phyloP scores from a whole-genome alignment of 2,888 invertebrate species.

The Leptura quadrifasciata region DNA sequence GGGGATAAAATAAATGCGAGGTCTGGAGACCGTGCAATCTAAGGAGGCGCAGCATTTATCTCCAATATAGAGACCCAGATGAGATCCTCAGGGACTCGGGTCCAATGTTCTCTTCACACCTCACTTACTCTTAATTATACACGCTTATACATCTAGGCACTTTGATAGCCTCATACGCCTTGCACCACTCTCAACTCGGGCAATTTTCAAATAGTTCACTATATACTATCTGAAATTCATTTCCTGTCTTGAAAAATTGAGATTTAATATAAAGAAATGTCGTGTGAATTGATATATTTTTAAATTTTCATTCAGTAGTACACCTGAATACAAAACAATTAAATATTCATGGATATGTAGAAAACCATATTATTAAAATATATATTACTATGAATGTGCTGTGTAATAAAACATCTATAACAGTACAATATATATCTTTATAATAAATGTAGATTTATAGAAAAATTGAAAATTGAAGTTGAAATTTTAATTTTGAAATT shows the following conservation, averaged over 20 bases:
- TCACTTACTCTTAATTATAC: conserved; percentile 72
- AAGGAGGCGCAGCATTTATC: conserved; percentile 63
- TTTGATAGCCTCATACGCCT: conserved; percentile 41
- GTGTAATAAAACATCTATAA: no score
- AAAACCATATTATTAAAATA: no score
- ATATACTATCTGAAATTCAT: conserved; percentile 22
- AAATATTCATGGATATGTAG: no score
- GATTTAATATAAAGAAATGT: background rate
- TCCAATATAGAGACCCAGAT: conserved; percentile 67
- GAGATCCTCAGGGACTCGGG: conserved; percentile 68
- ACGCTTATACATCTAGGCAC: conserved; percentile 62
- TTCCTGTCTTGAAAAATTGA: conserved; percentile 33
- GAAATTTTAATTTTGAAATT: no score
- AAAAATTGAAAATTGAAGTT: no score
- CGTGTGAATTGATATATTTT: background rate
- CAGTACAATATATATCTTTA: no score
- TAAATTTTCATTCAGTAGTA: background rate
- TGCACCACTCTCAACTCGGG: conserved; percentile 24
- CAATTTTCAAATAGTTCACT: conserved; percentile 45
- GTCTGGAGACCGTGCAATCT: conserved; percentile 61
- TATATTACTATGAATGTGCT: no score
- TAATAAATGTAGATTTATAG: no score
- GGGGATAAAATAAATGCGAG: conserved; percentile 57
- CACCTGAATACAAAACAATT: background rate
- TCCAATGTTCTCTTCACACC: conserved; percentile 71